These are phyloP conservation scores for Heteromormyrus szaboi DNA, from an alignment of 2,797 vertebrate genomes.

Conservation along the genomic window DNA sequence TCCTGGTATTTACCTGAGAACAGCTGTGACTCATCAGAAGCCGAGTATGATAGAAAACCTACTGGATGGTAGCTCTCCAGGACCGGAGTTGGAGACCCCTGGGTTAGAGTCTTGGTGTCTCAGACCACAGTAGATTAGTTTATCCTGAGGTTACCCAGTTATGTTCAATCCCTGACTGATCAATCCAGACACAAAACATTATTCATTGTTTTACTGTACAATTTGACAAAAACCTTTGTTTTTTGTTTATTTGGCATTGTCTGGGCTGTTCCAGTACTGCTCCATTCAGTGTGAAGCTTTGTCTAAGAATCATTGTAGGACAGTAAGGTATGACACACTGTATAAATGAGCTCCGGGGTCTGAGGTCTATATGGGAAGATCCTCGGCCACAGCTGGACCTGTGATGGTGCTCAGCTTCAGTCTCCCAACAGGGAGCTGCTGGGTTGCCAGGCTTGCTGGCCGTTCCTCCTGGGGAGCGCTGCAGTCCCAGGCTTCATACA, in stretches of 20 bases:
- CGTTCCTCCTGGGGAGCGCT: slow-evolving; percentile 79
- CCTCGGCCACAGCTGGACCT: not conserved
- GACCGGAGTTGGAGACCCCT: no score
- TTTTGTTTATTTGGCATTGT: not conserved
- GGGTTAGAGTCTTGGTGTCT: not conserved
- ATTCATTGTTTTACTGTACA: not conserved
- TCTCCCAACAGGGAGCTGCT: slow-evolving; percentile 70
- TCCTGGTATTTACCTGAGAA: no score
- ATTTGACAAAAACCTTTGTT: not conserved
- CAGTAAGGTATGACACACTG: not conserved
- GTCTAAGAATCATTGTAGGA: not conserved
- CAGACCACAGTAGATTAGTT: not conserved
- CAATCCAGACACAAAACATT: not conserved
- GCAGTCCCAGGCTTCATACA: slow-evolving; percentile 76
- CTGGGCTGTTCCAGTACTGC: not conserved
- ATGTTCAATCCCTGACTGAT: not conserved
- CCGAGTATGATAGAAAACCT: no score
- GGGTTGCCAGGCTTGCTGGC: slow-evolving; percentile 73
- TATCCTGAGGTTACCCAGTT: not conserved
- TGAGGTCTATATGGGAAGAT: not conserved
- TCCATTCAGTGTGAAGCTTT: not conserved
- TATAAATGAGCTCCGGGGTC: not conserved
- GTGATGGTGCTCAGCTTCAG: not conserved
- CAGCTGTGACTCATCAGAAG: no score
- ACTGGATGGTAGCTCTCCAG: no score